Conservation (phyloP, 2,797 vertebrate species). For the Alfaro cultratus region DNA sequence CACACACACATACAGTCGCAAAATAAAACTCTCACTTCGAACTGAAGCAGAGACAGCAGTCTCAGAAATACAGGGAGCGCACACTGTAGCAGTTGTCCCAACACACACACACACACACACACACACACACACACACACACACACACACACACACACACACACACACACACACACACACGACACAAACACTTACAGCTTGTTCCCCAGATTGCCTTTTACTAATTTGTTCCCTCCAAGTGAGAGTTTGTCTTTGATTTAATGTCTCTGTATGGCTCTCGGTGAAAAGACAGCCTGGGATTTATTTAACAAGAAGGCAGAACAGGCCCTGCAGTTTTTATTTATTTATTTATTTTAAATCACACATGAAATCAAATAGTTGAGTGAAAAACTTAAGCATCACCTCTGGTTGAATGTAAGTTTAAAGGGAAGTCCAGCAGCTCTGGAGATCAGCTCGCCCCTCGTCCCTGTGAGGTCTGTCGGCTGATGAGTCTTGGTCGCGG, state of each 20-base stretch:
- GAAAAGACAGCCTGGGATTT: constrained; percentile 58
- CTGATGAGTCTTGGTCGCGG: constrained; percentile 51
- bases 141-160: constrained; percentile 39
- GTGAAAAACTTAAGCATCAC: constrained; percentile 21
- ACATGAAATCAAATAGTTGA: constrained; percentile 21
- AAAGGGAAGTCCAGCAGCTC: constrained; percentile 43
- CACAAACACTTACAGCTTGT: constrained; percentile 69
- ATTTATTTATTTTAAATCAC: not conserved
- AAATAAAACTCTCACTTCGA: constrained; percentile 62
- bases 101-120: constrained; percentile 46
- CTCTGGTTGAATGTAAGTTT: constrained; percentile 25
- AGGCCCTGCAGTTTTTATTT: constrained; percentile 22
- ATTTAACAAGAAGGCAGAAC: constrained; percentile 54
- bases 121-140: constrained; percentile 24
- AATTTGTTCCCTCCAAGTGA: constrained; percentile 65
- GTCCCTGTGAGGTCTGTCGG: constrained; percentile 10
- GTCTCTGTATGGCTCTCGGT: constrained; percentile 56
- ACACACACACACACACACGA: constrained; percentile 20
- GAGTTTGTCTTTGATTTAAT: constrained; percentile 69
- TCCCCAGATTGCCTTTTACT: constrained; percentile 75
- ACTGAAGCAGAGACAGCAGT: constrained; percentile 64
- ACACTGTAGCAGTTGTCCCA: constrained; percentile 70
- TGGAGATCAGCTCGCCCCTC: constrained; percentile 9
- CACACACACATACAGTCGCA: constrained; percentile 23
- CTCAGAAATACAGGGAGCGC: constrained; percentile 49